Conservation (phyloP, 37 sponge, comb jelly and placozoan species). For the Chondrosia reniformis region DNA sequence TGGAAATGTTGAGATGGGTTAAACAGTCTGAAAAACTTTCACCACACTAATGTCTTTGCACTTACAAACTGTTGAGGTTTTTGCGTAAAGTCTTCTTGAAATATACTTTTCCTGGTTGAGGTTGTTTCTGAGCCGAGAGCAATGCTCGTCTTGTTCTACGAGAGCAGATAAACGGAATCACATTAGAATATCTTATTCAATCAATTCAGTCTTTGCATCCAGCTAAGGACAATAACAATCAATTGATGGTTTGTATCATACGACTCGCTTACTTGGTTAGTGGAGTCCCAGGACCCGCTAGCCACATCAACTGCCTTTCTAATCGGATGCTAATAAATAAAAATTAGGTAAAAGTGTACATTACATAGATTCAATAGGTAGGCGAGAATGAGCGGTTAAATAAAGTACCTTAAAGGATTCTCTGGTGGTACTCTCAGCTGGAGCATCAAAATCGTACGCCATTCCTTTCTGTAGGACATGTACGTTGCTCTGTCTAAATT, state of each 20-base stretch:
- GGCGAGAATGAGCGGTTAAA: background rate
- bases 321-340: background rate
- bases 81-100: constrained; percentile 31
- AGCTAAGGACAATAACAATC: no score
- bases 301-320: background rate
- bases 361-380: background rate
- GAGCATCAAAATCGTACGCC: background rate
- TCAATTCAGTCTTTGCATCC: no score
- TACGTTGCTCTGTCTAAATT: background rate
- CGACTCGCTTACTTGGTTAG: background rate
- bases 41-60: background rate
- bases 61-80: constrained; percentile 26
- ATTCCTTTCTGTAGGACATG: constrained; percentile 6
- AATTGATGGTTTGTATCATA: no score
- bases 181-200: no score
- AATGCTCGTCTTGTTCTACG: constrained; percentile 30
- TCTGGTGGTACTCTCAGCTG: background rate
- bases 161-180: background rate
- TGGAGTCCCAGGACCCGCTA: background rate
- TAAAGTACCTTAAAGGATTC: background rate
- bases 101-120: background rate
- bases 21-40: constrained; percentile 7
- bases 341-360: background rate
- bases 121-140: constrained; percentile 21
- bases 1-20: background rate